These are phyloP conservation scores for Stegodyphus mimosarum DNA, from an alignment of 1,140 invertebrate species.

Conservation along the genomic window DNA sequence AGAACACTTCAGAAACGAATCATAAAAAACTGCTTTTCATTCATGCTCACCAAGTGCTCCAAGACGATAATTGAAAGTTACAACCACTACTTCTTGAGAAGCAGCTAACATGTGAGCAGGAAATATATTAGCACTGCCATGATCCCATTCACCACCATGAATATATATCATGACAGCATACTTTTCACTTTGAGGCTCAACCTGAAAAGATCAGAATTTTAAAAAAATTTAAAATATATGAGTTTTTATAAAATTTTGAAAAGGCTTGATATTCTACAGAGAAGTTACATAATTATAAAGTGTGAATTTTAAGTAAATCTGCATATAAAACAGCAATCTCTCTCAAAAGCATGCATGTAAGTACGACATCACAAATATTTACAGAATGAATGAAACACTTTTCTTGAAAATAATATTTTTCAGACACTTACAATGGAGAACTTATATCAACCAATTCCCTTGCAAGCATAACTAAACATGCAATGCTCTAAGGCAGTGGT, in stretches of 20 bases:
- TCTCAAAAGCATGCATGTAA: not conserved
- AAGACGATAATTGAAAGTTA: conserved; percentile 96
- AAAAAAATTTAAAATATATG: not conserved
- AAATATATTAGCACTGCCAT: conserved; percentile 92
- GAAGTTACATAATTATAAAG: not conserved
- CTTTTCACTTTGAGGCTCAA: conserved; percentile 11
- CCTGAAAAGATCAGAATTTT: conserved; percentile 20
- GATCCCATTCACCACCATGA: conserved; percentile 94
- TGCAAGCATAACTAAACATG: no score
- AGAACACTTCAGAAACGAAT: no score
- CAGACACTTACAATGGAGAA: no score
- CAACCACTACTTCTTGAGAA: conserved; percentile 93
- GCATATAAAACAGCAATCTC: not conserved
- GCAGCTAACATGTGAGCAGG: conserved; percentile 91
- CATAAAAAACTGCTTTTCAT: no score
- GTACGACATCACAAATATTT: not conserved
- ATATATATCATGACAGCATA: conserved; percentile 98
- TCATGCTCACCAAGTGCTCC: conserved; percentile 83
- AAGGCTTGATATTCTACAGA: not conserved
- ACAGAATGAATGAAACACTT: not conserved
- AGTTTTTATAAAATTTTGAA: not conserved
- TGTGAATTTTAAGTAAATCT: not conserved
- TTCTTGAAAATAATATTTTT: not conserved
- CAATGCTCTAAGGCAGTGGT: no score
- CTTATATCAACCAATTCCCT: no score